These are phyloP conservation scores for Pungitius pungitius DNA, from an alignment of 2,113 vertebrate genomes.

Conservation along the genomic window DNA sequence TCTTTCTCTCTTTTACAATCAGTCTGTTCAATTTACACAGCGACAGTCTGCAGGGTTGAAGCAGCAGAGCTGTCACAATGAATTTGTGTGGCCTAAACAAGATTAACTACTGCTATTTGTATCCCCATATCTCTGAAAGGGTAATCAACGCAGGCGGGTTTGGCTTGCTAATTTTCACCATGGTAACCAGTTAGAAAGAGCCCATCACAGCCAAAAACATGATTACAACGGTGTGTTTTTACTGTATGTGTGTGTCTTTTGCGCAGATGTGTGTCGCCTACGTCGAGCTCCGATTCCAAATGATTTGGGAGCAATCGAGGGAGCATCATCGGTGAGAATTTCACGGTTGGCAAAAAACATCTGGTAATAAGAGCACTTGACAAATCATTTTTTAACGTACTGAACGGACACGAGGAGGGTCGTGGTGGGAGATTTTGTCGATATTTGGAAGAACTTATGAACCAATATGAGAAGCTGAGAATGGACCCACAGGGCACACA, in stretches of 20 bases:
- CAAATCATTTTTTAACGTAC: background rate
- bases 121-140: conserved; percentile 74
- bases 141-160: conserved; percentile 72
- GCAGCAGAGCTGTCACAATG: conserved; percentile 75
- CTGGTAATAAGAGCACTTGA: background rate
- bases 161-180: conserved; percentile 76
- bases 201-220: conserved; percentile 61
- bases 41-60: conserved; percentile 64
- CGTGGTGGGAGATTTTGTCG: background rate
- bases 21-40: conserved; percentile 68
- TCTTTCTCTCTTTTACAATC: conserved; percentile 65
- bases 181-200: conserved; percentile 68
- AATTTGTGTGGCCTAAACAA: conserved; percentile 81
- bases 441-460: background rate
- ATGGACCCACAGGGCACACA: background rate
- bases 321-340: background rate
- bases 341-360: background rate
- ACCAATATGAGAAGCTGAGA: no score
- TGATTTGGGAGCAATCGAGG: background rate
- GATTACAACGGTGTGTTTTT: conserved; percentile 36
- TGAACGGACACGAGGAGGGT: background rate
- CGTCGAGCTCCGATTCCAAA: background rate
- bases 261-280: conserved; percentile 10
- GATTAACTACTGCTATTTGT: conserved; percentile 82
- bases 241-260: conserved; percentile 34